Percentiles rank a stretch among this genome's conserved stretches.
Conservation (phyloP, 2,113 vertebrate genomes). For the Drymodes brunneopygia region DNA sequence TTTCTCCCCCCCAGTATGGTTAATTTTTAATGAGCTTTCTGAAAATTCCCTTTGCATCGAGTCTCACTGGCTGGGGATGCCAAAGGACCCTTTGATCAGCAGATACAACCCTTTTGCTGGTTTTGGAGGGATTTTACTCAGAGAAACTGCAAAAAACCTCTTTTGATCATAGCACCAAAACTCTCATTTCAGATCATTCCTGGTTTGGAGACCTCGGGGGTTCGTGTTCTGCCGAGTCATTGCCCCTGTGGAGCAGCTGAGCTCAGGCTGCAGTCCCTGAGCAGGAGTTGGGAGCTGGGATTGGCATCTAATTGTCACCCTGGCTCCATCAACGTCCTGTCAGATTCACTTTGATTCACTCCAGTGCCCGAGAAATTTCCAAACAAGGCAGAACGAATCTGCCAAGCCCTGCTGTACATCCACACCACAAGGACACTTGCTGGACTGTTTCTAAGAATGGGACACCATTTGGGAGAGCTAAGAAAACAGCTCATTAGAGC, state of each 20-base stretch:
- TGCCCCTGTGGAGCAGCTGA: neutral
- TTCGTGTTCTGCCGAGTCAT: neutral
- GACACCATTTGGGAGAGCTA: neutral
- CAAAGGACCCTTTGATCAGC: neutral
- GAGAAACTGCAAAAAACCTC: neutral
- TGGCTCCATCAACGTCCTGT: neutral
- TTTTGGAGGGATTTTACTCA: neutral
- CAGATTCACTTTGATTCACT: neutral
- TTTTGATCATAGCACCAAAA: neutral
- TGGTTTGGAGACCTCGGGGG: neutral
- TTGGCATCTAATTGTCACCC: neutral
- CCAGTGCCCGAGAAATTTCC: neutral
- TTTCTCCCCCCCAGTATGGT: fast-evolving
- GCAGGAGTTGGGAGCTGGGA: neutral
- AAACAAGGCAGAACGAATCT: neutral
- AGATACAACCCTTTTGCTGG: neutral
- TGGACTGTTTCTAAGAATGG: neutral
- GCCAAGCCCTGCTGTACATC: neutral
- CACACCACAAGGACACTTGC: neutral
- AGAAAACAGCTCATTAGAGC: conserved; percentile 25
- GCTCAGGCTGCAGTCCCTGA: neutral
- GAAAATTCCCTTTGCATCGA: neutral
- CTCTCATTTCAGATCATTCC: neutral
- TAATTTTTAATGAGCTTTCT: neutral
- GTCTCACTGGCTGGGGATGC: neutral